Base-by-base conservation (phyloP, 2,888 invertebrate species). In the Agriopis leucophaearia region DNA sequence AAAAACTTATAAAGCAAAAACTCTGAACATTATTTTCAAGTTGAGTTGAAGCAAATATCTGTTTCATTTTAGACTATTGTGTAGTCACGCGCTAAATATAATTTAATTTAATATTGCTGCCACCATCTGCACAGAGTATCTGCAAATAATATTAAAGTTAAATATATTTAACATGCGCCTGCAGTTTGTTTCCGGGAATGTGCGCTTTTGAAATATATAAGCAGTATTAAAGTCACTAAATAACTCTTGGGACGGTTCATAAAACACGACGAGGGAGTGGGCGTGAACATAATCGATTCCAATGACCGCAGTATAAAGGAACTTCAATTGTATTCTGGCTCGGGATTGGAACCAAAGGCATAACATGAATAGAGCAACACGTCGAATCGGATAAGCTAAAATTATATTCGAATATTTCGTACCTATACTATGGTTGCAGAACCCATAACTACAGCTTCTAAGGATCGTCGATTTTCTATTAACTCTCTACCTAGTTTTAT, bases 251-350 rank as follows among this genome's bases (percentile, higher is more conserved):
- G 50, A 50, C 52, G 61, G 51, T 52, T 61, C 61, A 69, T 69
- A 64, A 66, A 66, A 57, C 44, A 66, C 50, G 52, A 44, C 18
- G 6, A 27, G 18, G 48, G 10, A 12, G 44, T 66, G 61, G 61
- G 54, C 48, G 56, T 60, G 55, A 55, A 42, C 55, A 56, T 59
- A 69, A 67, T 67, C 63, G 59, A 65, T 65, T 35, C 40, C 47
- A 55, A 63, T 67, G 67, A 67, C 68, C 61, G 36, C 55, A 64
- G 63, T 61, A 38, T 54, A 63, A 66, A 72, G 44, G 56, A 57
- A 48, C 38, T 72, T 58, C 76, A 67, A 78, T 75, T 74, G 74
- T 55, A 50, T n/a, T 54, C 74, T 71, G 9, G 16, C 47, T 60
- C 50, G 13, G 54, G 35, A 50, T 48, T 15, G 47, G 50, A 8